Conservation (phyloP, 2,888 invertebrate species). For the Tortrix viridana region DNA sequence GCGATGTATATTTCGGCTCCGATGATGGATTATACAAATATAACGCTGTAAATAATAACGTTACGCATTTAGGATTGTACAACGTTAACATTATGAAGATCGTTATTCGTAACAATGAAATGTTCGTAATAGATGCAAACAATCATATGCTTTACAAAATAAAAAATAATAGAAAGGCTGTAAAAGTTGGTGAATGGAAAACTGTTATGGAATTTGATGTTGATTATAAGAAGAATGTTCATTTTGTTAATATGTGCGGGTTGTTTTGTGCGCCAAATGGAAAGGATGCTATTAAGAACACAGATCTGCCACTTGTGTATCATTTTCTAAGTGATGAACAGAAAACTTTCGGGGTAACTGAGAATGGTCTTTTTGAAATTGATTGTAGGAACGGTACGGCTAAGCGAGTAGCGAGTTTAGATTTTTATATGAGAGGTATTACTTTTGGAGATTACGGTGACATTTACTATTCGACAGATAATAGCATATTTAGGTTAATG, state of each 20-base stretch:
- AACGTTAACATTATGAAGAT: slow-evolving; percentile 73
- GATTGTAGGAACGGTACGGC: slow-evolving; percentile 71
- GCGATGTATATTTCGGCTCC: slow-evolving; percentile 75
- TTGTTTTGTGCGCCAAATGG: slow-evolving; percentile 63
- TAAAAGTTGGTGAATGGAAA: slow-evolving; percentile 58
- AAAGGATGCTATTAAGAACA: slow-evolving; percentile 64
- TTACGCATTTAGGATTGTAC: slow-evolving; percentile 65
- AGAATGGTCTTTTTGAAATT: slow-evolving; percentile 63
- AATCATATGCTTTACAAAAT: slow-evolving; percentile 73
- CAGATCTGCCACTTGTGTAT: slow-evolving; percentile 59
- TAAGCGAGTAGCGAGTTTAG: slow-evolving; percentile 55
- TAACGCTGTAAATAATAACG: slow-evolving; percentile 60
- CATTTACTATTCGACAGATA: slow-evolving; percentile 65
- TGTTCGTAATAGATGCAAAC: slow-evolving; percentile 71
- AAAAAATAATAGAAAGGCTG: slow-evolving; percentile 52
- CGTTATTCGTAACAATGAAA: slow-evolving; percentile 68
- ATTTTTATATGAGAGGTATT: slow-evolving; percentile 65
- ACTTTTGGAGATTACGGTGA: slow-evolving; percentile 75
- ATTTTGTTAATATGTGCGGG: slow-evolving; percentile 72
- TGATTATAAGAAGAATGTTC: slow-evolving; percentile 64
- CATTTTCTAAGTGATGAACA: slow-evolving; percentile 62
- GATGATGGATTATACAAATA: slow-evolving; percentile 73
- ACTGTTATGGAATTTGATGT: slow-evolving; percentile 72
- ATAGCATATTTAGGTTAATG: slow-evolving; percentile 64
- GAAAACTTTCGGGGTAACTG: slow-evolving; percentile 62